Evolutionary conservation across 2,797 vertebrate species (phyloP), one percentile per base, ranked within the genome.

Genomic region (Pipistrellus pipistrellus): DNA sequence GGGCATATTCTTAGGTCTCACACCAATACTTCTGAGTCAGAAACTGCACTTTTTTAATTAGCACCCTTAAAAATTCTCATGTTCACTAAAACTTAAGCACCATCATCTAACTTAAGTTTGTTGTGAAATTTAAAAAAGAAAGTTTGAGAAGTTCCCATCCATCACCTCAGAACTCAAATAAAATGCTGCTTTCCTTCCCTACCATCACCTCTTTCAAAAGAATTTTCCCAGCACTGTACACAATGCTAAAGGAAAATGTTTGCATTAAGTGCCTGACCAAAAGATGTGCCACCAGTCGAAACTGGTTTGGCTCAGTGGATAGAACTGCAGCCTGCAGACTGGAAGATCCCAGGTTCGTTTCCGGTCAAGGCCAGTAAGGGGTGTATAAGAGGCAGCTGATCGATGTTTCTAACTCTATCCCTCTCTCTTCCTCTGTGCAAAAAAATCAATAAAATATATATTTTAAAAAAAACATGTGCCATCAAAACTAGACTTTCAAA

Each of bases 171-270:
- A 86, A 20, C 68, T 91, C 41, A 93, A 66, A 93, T 41, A 77
- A 87, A 89, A 94, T 68, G 32, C 35, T 88, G 32, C 35, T 71
- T 75, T 69, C 7, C 64, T 86, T 88, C 51, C 23, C 59, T 35
- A 55, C 11, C 13, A 32, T 66, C 35, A 53, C 41, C 13, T 89
- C 25, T 41, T 77, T 84, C 46, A 44, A 66, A 94, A 91, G 6
- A 57, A 73, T 68, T 72, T 78, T 84, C n/a, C 59, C 89, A 69
- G 20, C 27, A 94, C 25, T 62, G 20, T 44, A 75, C 30, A 25
- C 27, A 72, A 59, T 2, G 6, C 8, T 59, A 48, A 83, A 85
- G 64, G 66, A 88, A 92, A 53, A 84, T n/a, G 23, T 85, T 85
- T 95, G 27, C 88, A 59, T 32, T 85, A 78, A 77, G 13, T 9